Evolutionary conservation across 2,888 invertebrate genomes (phyloP), one percentile per base, ranked within the genome.

Genomic region (Tiliacea aurago): DNA sequence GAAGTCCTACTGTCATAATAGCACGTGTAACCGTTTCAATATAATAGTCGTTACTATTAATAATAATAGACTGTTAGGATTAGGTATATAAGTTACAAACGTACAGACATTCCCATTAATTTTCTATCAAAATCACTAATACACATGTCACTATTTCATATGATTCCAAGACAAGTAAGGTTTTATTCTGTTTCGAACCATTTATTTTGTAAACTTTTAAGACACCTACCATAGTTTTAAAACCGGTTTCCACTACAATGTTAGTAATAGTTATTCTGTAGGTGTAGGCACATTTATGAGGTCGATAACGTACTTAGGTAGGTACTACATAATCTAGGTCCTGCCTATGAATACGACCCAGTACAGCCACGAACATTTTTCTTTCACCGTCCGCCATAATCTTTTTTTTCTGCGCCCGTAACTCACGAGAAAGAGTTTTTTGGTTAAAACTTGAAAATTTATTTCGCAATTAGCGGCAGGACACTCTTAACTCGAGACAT

Each of bases 391-490:
- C 65, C 68, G 63, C 78, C 79, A 83, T 87, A 88, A 89, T 89
- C 87, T 90, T 92, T 93, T 94, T 93, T 92, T 89, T 88, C 84
- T 83, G 84, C 81, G 84, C 84, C 88, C 90, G 90, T 96, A 95
- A 94, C 92, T 95, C 94, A 95, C 85, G 83, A 84, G 89, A 86
- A 87, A 88, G 89, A 84, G 91, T 93, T 95, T 96, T 96, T 96
- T 94, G 93, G 93, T 91, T 89, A 87, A 93, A 95, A 95, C 94
- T 94, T 93, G 95, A 88, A 93, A 95, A 96, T 96, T 96, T 96
- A 96, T 96, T 93, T 95, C 91, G 95, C 93, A 96, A 96, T 96
- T 96, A 96, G 95, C 93, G 95, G 92, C 88, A 90, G 87, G 84
- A 84, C 91, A 91, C 93, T 93, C 91, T 93, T 92, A 93, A 93